phyloP scores from a whole-genome alignment of 1,140 invertebrate species.

The Drosophila mojavensis region DNA sequence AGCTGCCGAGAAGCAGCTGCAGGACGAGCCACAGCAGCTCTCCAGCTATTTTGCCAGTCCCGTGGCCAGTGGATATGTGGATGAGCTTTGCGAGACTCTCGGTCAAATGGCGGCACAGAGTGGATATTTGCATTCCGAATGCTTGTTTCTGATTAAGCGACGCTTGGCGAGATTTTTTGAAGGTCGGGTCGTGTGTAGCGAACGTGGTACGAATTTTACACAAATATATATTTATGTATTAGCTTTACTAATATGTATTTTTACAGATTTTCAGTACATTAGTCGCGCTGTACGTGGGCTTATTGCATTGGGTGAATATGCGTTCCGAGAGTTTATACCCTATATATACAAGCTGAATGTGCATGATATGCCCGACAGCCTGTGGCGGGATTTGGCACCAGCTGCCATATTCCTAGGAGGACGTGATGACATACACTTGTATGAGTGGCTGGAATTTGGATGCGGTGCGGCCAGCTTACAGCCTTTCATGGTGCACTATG shows the following conservation, averaged over 20 bases:
- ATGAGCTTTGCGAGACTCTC: constrained; percentile 75
- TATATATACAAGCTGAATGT: constrained; percentile 74
- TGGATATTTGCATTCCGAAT: constrained; percentile 76
- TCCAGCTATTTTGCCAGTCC: constrained; percentile 74
- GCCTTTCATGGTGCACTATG: constrained; percentile 74
- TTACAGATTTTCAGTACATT: constrained; percentile 72
- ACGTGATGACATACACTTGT: constrained; percentile 75
- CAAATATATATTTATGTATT: no score
- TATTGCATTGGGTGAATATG: constrained; percentile 76
- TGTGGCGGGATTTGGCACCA: constrained; percentile 66
- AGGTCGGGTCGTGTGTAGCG: constrained; percentile 55
- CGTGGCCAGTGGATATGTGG: constrained; percentile 53
- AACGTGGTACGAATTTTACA: constrained; percentile 46
- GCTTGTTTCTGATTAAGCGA: constrained; percentile 67
- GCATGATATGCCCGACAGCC: constrained; percentile 57
- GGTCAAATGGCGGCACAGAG: constrained; percentile 67
- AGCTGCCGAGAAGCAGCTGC: constrained; percentile 6
- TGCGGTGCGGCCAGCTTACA: constrained; percentile 71
- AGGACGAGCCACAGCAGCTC: constrained; percentile 45
- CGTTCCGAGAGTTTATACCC: constrained; percentile 80
- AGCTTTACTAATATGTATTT: not conserved
- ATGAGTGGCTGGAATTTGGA: constrained; percentile 78
- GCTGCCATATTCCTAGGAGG: constrained; percentile 71
- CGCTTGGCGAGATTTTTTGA: constrained; percentile 73
- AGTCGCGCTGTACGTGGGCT: constrained; percentile 70